Evolutionary conservation across 2,888 invertebrate species (phyloP).

Genomic region (Caenorhabditis macrosperma): DNA sequence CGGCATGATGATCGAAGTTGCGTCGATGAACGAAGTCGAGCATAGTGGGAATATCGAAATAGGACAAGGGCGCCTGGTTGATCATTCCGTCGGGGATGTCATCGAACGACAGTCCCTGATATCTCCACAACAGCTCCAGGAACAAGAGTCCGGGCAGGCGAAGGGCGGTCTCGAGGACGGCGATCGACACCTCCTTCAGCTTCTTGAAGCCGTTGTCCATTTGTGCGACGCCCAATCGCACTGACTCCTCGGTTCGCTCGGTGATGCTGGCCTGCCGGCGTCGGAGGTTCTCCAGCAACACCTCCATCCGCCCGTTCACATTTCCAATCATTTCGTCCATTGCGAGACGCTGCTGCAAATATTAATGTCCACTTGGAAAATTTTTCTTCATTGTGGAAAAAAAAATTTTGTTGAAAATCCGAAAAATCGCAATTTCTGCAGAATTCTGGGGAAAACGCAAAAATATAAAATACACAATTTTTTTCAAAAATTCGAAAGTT

Average conservation of each 20-base stretch:
- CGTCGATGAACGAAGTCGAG: conserved; percentile 77
- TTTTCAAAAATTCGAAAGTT: too few relatives aligned
- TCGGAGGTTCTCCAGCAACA: conserved; percentile 15
- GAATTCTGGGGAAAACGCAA: too few relatives aligned
- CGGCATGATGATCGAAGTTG: conserved; percentile 74
- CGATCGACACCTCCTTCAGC: conserved; percentile 35
- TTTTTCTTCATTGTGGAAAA: too few relatives aligned
- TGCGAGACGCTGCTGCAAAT: background rate
- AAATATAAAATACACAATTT: too few relatives aligned
- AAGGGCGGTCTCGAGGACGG: conserved; percentile 30
- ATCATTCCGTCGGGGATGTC: conserved; percentile 69
- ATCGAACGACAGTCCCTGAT: conserved; percentile 68
- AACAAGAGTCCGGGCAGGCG: conserved; percentile 73
- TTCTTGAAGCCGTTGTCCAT: conserved; percentile 54
- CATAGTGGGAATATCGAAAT: conserved; percentile 71
- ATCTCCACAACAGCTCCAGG: conserved; percentile 74
- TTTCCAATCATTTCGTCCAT: conserved; percentile 33
- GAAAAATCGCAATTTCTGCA: too few relatives aligned
- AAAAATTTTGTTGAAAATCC: too few relatives aligned
- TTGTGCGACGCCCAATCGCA: conserved; percentile 37
- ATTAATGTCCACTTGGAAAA: too few relatives aligned
- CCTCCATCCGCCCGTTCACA: conserved; percentile 1
- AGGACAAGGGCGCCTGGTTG: conserved; percentile 54
- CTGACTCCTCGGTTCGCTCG: conserved; percentile 35
- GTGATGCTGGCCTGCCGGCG: conserved; percentile 36